Evolutionary conservation across 2,888 invertebrate genomes (phyloP), one percentile per base, ranked within the genome.

Genomic region (Apamea sordens): DNA sequence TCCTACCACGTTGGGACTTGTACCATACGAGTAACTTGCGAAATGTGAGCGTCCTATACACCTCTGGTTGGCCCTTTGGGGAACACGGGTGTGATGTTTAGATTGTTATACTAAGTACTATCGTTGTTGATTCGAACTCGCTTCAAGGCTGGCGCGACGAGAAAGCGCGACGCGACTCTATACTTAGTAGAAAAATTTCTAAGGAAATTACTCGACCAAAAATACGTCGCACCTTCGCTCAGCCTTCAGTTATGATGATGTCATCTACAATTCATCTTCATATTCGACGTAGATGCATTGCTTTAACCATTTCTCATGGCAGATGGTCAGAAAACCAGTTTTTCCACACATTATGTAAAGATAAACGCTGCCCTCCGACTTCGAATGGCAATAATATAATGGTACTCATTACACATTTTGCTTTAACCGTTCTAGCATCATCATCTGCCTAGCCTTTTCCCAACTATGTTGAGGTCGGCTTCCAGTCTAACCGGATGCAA

Each of bases 161-260:
- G 41, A 41, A 41, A 36, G 36, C 36, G 36, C 36, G 36, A 36
- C 36, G 36, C 6, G 36, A 36, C 36, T 36, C 6, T 36, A 36
- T n/a, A n/a, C n/a, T n/a, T n/a, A n/a, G 36, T 36, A 36, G 6
- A 36, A 36, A 36, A 36, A 36, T 36, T 13, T 13, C 59, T 36
- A n/a, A n/a, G 13, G 59, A 59, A n/a, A 59, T 59, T 11, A n/a
- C n/a, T 59, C 59, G 13, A 59, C n/a, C 59, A 59, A 13, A 59
- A n/a, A 5, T 5, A 2, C n/a, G 59, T n/a, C 11, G n/a, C n/a
- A 59, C 13, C 11, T 56, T 24, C n/a, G 59, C 59, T 13, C 6
- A 13, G 59, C 15, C 10, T 61, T n/a, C 15, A 32, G 24, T 18
- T 76, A 21, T 77, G 67, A 67, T 78, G 79, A 65, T 32, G 65